Base-by-base conservation (phyloP, 2,888 invertebrate species). In the Drosophila macrospina region DNA sequence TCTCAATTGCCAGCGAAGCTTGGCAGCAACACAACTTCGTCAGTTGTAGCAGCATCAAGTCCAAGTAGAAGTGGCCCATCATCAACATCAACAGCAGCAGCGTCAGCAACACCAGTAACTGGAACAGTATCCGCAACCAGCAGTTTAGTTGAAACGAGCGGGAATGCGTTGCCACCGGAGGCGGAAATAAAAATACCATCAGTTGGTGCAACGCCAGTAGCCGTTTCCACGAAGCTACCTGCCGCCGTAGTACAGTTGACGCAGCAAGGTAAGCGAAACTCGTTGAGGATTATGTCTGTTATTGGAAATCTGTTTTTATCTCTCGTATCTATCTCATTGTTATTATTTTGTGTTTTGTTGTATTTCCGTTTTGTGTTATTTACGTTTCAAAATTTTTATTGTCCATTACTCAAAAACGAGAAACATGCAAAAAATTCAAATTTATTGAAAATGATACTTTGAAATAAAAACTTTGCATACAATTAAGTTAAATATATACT, bases 161-260 rank as follows among this genome's bases (percentile, higher is more conserved):
- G 85, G 55, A 77, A 88, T 78, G 80, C 82, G 16, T 67, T 90
- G 65, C 91, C 93, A 61, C 93, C 92, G 71, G 93, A 93, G 72
- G 92, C 93, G 15, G 94, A 95, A 92, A 94, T 94, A 51, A 94
- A 94, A 90, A 93, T 94, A 72, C 92, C 94, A 52, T 93, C 93
- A 11, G 93, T 93, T 69, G 93, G 94, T 57, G 93, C 92, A 55
- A 94, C 94, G 41, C 94, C 94, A 11, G 93, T 95, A 59, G 94
- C 95, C 11, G 93, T 94, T 34, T 93, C 94, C 26, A 94, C 94
- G 2, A 92, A 93, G 50, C 90, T 95, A 67, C 94, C 95, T 48
- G 93, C 94, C 51, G 94, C 94, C 55, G 94, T 95, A 68, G 93
- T 94, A 57, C 94, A 95, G 88, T 92, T 94, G 67, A 93, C 91